Conservation (phyloP, 2,113 vertebrate genomes). For the Ictidomys tridecemlineatus region DNA sequence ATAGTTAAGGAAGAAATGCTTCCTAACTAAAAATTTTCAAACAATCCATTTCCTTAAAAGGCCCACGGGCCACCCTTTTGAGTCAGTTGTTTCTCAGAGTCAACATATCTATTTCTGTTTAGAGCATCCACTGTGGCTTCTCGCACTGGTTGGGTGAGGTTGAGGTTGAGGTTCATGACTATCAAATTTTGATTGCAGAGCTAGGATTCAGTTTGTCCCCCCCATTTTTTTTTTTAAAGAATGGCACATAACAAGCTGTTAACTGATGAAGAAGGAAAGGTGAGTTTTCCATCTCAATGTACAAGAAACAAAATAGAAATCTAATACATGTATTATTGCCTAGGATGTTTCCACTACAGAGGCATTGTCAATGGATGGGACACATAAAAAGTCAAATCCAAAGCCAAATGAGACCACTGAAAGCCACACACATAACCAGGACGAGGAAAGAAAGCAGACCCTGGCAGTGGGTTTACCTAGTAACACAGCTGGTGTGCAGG, state of each 20-base stretch:
- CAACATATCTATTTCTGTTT: neutral
- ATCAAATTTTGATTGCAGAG: neutral
- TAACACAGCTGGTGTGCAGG: constrained; percentile 25
- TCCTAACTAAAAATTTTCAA: neutral
- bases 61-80: neutral
- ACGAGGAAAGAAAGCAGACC: constrained; percentile 8
- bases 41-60: neutral
- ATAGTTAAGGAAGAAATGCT: neutral
- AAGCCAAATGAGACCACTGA: neutral
- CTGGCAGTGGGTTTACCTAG: constrained; percentile 4
- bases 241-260: neutral
- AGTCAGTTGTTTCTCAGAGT: neutral
- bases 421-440: constrained; percentile 44
- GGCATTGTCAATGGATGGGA: neutral
- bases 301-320: neutral
- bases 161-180: neutral
- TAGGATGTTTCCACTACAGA: neutral
- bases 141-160: neutral
- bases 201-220: neutral
- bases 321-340: neutral
- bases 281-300: neutral
- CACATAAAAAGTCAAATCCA: neutral
- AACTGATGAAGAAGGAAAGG: neutral
- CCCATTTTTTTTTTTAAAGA: neutral
- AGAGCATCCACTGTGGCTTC: neutral